These are phyloP conservation scores for Xenops minutus DNA, from an alignment of 2,797 vertebrate genomes.

Conservation along the genomic window DNA sequence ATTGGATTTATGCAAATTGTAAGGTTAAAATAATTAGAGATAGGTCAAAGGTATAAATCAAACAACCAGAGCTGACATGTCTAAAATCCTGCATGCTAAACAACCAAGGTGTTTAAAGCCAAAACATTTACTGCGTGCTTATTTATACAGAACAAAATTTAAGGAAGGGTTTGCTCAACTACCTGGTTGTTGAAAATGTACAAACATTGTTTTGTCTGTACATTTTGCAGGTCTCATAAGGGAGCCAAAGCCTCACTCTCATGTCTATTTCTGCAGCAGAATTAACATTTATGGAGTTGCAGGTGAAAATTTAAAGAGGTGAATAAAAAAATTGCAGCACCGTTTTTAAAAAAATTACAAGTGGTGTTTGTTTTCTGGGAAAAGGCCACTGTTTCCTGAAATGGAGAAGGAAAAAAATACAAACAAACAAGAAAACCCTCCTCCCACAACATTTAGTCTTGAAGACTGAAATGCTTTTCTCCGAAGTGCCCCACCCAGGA, in stretches of 20 bases:
- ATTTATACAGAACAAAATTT: not conserved
- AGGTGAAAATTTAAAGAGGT: not conserved
- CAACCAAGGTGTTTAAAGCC: constrained; percentile 22
- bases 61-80: constrained; percentile 41
- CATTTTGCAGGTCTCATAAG: not conserved
- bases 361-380: not conserved
- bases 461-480: not conserved
- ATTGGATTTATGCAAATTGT: constrained; percentile 71
- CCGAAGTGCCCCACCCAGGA: not conserved
- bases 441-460: not conserved
- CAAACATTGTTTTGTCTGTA: not conserved
- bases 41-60: constrained; percentile 67
- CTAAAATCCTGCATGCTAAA: constrained; percentile 51
- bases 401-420: not conserved
- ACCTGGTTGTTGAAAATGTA: not conserved
- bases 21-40: constrained; percentile 69
- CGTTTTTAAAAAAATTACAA: not conserved
- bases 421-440: not conserved
- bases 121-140: not conserved
- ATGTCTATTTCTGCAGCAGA: not conserved
- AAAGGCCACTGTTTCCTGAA: not conserved
- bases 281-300: not conserved
- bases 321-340: not conserved
- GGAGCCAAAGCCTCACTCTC: not conserved
- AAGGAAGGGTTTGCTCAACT: not conserved